Base-by-base conservation (phyloP, 2,888 invertebrate genomes). In the Tipula lateralis region DNA sequence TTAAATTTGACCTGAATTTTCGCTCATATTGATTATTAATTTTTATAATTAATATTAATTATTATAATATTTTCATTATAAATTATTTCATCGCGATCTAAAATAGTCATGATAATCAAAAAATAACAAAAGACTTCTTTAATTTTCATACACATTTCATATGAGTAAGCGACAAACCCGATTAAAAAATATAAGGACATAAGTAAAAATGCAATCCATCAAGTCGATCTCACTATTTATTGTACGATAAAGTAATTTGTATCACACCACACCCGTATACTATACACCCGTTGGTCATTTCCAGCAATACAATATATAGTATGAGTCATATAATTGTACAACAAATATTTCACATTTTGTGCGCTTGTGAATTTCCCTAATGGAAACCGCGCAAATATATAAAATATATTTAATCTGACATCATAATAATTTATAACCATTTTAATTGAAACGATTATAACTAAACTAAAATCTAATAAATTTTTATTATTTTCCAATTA, bases 401-500 rank as follows among this genome's bases (percentile, higher is more conserved):
- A 16, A 7, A 50, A 50, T 24, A 66, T n/a, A 66, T 66, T 66
- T 66, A 66, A 66, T 66, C 66, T 66, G 66, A 66, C 66, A 66
- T 24, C 66, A 19, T 9, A 19, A 66, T 24, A 24, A 24, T 24
- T 66, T 66, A 66, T 9, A 7, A 9, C 24, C 24, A 66, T 7
- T 66, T 66, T 66, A 66, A 66, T 66, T 19, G 66, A 24, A 24
- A 19, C 66, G 66, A 66, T 66, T 66, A 66, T 9, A 66, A 66
- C 66, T 66, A 66, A 66, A 66, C 66, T 66, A 66, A 66, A 66
- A 66, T 66, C 66, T 24, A 66, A 66, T 66, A 66, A 66, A 66
- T 66, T 66, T 66, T 66, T 66, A 66, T 66, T 66, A 66, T 66
- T 66, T 66, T 66, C 66, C 66, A 66, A 66, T 66, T 66, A 66